Evolutionary conservation across 2,113 vertebrate species (phyloP).

Genomic region (Acanthochromis polyacanthus): DNA sequence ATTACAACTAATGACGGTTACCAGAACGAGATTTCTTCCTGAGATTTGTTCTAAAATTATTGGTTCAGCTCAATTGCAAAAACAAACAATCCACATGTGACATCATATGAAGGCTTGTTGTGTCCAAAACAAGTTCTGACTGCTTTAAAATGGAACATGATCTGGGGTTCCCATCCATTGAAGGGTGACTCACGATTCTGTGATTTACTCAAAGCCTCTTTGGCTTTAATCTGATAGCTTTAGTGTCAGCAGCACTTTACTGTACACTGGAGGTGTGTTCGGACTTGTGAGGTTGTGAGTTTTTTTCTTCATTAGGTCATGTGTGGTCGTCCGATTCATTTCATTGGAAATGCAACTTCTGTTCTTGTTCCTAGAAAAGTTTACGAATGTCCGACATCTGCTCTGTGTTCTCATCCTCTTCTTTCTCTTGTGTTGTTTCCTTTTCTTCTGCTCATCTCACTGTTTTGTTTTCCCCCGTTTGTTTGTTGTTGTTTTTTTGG

Average conservation of each 20-base stretch:
- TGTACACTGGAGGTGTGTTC: neutral
- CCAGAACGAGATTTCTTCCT: neutral
- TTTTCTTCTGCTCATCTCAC: constrained; percentile 16
- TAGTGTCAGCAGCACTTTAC: constrained; percentile 10
- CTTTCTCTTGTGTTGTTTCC: neutral
- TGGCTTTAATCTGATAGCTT: constrained; percentile 28
- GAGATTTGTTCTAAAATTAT: neutral
- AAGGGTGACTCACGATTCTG: constrained; percentile 20
- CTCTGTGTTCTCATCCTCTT: neutral
- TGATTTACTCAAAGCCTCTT: constrained; percentile 23
- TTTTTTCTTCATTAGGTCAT: neutral
- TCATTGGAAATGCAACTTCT: neutral
- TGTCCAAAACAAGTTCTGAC: neutral
- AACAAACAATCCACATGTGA: constrained; percentile 5
- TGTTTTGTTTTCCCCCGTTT: constrained; percentile 6
- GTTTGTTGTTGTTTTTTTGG: constrained; percentile 10
- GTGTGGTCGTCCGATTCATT: constrained; percentile 1
- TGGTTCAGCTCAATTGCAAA: neutral
- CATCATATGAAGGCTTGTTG: neutral
- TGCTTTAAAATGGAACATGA: neutral
- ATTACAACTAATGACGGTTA: constrained; percentile 20
- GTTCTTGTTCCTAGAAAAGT: neutral
- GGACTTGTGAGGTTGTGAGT: constrained; percentile 7
- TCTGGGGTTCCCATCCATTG: constrained; percentile 17
- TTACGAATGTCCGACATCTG: constrained; percentile 2